These are phyloP conservation scores for Melipona bicolor DNA, from an alignment of 2,888 invertebrate genomes.

Conservation along the genomic window DNA sequence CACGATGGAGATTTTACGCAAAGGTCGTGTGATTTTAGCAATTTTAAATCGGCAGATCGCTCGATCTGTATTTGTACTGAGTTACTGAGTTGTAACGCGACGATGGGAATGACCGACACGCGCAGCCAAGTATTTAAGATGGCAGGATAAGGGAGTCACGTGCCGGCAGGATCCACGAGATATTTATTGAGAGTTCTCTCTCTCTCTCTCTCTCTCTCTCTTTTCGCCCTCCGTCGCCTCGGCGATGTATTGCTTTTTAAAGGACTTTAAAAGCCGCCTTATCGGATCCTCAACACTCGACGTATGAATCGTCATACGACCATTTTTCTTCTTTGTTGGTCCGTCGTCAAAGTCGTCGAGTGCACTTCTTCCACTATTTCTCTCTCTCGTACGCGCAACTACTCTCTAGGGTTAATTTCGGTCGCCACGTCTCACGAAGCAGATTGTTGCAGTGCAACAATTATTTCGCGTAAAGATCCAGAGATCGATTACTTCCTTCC, in stretches of 20 bases:
- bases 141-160: constrained; percentile 79
- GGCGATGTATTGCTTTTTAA: constrained; percentile 81
- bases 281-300: constrained; percentile 69
- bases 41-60: constrained; percentile 25
- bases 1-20: not conserved
- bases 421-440: not conserved
- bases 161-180: constrained; percentile 76
- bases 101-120: constrained; percentile 77
- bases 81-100: no score
- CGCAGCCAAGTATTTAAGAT: constrained; percentile 81
- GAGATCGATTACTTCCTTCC: not conserved
- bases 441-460: not conserved
- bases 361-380: constrained; percentile 26
- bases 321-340: constrained; percentile 50
- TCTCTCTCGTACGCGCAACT: not conserved
- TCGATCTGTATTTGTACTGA: constrained; percentile 66
- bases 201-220: constrained; percentile 41
- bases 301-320: constrained; percentile 57
- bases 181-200: constrained; percentile 69
- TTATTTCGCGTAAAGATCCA: not conserved
- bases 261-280: constrained; percentile 77
- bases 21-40: not conserved
- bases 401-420: not conserved
- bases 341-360: constrained; percentile 27
- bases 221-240: constrained; percentile 53